phyloP scores from a whole-genome alignment of 53 echinoderm and acorn worm genomes.

The Crossaster papposus region DNA sequence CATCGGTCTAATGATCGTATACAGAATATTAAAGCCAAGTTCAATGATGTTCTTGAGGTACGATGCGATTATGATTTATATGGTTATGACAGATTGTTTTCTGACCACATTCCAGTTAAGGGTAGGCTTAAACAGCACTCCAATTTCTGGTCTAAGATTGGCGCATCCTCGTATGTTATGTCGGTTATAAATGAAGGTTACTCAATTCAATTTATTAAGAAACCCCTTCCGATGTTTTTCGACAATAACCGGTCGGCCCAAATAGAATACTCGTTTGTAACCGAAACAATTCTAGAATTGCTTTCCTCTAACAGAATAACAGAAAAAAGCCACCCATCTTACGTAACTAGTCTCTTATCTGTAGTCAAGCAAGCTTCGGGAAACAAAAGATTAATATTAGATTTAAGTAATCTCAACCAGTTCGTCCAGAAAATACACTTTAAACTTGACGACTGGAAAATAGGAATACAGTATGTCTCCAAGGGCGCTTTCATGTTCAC shows the following conservation, averaged over 20 bases:
- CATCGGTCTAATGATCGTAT: no score
- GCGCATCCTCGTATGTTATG: not conserved
- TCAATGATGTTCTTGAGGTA: not conserved
- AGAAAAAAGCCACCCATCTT: not conserved
- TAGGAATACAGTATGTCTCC: not conserved
- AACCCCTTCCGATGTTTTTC: not conserved
- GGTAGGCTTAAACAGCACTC: not conserved
- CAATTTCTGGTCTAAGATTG: not conserved
- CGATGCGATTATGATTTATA: constrained; percentile 1
- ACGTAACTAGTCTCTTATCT: constrained; percentile 6
- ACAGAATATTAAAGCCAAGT: no score
- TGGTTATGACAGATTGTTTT: not conserved
- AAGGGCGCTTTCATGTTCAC: not conserved
- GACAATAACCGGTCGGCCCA: not conserved
- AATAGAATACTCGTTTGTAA: not conserved
- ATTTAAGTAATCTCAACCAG: constrained; percentile 22
- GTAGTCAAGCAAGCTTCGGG: constrained; percentile 16
- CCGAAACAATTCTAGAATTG: not conserved
- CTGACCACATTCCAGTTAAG: not conserved
- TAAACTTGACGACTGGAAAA: constrained; percentile 47
- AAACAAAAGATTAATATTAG: constrained; percentile 37
- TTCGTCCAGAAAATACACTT: not conserved
- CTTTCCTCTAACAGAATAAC: not conserved
- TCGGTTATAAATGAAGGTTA: constrained; percentile 21
- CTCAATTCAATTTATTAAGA: not conserved